Conservation (phyloP, 2,113 vertebrate genomes). For the Brachypteracias leptosomus region DNA sequence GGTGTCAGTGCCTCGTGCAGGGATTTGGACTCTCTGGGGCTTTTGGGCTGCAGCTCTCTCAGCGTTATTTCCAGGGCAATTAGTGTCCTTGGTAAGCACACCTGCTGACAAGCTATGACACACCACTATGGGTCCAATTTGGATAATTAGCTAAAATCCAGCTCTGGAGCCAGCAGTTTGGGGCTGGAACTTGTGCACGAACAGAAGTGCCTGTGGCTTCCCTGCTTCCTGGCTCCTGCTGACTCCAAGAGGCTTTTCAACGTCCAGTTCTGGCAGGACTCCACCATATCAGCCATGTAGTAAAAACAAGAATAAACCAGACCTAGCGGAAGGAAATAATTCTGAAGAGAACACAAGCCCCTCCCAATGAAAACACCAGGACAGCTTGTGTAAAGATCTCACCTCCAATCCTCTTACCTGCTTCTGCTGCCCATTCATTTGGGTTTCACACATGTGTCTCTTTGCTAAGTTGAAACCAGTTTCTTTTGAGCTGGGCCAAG, state of each 20-base stretch:
- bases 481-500: background rate
- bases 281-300: accelerated
- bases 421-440: background rate
- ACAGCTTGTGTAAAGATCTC: background rate
- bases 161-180: background rate
- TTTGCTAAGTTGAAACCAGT: background rate
- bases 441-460: background rate
- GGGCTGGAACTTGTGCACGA: background rate
- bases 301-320: background rate
- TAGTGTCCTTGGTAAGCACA: background rate
- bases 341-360: background rate
- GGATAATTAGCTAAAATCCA: background rate
- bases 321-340: background rate
- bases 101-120: background rate
- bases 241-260: background rate
- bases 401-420: background rate
- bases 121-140: background rate
- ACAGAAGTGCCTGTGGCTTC: background rate
- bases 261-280: background rate
- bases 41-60: background rate
- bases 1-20: background rate
- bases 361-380: background rate
- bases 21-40: background rate
- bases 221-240: background rate
- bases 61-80: background rate